These are phyloP conservation scores for Scomber japonicus DNA, from an alignment of 2,113 vertebrate species.

Conservation along the genomic window DNA sequence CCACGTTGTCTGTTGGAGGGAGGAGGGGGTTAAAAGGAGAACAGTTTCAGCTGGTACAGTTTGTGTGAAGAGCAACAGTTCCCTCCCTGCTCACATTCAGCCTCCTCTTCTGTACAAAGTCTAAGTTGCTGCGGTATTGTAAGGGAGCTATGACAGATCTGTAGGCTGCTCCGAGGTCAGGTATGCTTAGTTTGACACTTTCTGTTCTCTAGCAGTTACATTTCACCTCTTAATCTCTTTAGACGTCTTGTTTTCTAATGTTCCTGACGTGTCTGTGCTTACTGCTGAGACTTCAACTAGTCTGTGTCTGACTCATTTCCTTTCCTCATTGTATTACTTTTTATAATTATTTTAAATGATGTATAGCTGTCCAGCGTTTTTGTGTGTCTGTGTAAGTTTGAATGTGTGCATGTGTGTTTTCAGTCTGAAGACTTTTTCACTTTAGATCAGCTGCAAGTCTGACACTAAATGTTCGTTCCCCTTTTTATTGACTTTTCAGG, in stretches of 20 bases:
- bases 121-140: slow-evolving; percentile 4
- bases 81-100: slow-evolving; percentile 42
- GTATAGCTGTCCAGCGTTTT: neutral
- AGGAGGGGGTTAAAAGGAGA: slow-evolving; percentile 47
- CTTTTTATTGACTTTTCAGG: no score
- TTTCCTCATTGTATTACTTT: neutral
- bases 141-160: slow-evolving; percentile 29
- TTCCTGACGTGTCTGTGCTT: neutral
- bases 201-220: neutral
- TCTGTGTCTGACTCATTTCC: neutral
- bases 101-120: slow-evolving; percentile 5
- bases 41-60: slow-evolving; percentile 54
- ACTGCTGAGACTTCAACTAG: neutral
- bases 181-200: slow-evolving; percentile 45
- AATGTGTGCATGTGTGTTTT: neutral
- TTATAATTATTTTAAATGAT: neutral
- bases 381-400: no score
- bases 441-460: neutral
- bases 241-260: neutral
- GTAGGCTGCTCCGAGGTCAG: slow-evolving; percentile 44
- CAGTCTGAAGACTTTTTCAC: no score
- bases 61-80: slow-evolving; percentile 58
- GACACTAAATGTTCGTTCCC: neutral
- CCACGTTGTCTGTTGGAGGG: slow-evolving; percentile 62
- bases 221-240: neutral